Evolutionary conservation across 2,888 invertebrate genomes (phyloP), one percentile per base, ranked within the genome.

Genomic region (Perdita meconis): DNA sequence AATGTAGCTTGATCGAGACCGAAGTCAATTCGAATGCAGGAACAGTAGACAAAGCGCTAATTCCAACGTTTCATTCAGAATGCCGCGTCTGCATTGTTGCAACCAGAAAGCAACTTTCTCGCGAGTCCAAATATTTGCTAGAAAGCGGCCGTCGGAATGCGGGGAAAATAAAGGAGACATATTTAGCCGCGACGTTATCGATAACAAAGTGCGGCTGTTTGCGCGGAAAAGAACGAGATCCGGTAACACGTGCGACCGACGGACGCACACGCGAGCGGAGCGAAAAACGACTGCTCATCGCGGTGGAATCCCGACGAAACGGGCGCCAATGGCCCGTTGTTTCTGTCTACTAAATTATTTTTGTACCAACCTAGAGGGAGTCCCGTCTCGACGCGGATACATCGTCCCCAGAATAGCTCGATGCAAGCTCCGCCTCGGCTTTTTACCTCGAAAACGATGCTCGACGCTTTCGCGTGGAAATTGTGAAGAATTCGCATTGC

Each of bases 301-400:
- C 61, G 66, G 65, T 71, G 81, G 80, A 86, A 86, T 85, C 71
- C 67, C 71, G 67, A 65, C 75, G 64, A 76, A 73, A 73, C 74
- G 16, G 73, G 51, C 73, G 68, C 66, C 76, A 42, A 42, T 50
- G 66, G 79, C 69, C 61, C 63, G 76, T 56, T 69, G 71, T 76
- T 76, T 66, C 80, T 59, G 71, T 61, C 61, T 42, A 64, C 44
- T 61, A 75, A 80, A 81, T 80, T 86, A 87, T 84, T 86, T 81
- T 80, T 66, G 80, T 78, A 76, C 57, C 82, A 44, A 22, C 74
- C 61, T 55, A 64, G 80, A 76, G 80, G 80, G 82, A 72, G 75
- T 71, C 85, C 19, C 61, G 70, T 60, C 67, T 61, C 66, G 68
- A 12, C 67, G 77, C 53, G 57, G 30, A 77, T 60, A 71, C 56